Evolutionary conservation across 2,797 vertebrate species (phyloP).

Genomic region (Peromyscus eremicus): DNA sequence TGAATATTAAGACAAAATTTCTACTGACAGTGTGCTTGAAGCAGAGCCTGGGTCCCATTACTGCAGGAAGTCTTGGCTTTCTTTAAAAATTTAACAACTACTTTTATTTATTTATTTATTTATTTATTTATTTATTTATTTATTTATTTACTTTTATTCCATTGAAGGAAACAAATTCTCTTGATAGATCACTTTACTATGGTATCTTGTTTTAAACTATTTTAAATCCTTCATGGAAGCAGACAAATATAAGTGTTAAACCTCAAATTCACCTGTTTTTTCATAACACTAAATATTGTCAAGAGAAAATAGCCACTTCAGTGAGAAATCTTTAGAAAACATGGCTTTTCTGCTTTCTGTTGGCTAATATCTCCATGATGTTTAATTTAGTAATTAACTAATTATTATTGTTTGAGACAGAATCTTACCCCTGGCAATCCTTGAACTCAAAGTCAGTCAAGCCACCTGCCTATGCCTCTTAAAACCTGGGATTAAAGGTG

Average conservation of each 20-base stretch:
- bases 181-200: conserved; percentile 20
- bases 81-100: background rate
- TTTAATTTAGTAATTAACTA: background rate
- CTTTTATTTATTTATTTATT: background rate
- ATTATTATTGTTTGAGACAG: background rate
- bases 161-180: conserved; percentile 20
- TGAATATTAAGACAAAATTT: background rate
- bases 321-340: conserved; percentile 13
- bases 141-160: background rate
- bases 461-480: background rate
- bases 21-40: background rate
- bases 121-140: background rate
- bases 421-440: background rate
- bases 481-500: background rate
- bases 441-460: background rate
- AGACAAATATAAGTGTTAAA: background rate
- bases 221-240: background rate
- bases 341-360: background rate
- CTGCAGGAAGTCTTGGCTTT: background rate
- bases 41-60: background rate
- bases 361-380: background rate
- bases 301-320: background rate
- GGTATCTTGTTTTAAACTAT: background rate
- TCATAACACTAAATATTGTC: background rate
- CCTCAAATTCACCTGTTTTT: conserved; percentile 9